Percentiles rank a stretch among this genome's conserved stretches.
These are phyloP conservation scores for Drosophila paramelanica DNA, from an alignment of 2,888 invertebrate genomes.

Conservation along the genomic window DNA sequence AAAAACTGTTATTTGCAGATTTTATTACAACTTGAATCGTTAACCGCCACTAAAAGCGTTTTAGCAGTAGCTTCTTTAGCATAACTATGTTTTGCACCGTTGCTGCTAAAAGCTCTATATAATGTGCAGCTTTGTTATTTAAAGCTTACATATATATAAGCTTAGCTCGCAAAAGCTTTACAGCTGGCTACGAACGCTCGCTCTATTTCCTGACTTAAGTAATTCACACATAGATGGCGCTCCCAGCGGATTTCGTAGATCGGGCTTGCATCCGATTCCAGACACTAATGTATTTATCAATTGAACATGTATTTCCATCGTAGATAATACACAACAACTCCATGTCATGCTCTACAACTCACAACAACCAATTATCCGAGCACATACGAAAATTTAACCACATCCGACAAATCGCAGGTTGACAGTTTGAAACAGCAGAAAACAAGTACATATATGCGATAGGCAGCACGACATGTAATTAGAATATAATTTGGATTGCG, in stretches of 20 bases:
- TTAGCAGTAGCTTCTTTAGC: too few relatives aligned
- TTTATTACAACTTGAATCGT: neutral
- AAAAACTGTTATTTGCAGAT: slow-evolving; percentile 4
- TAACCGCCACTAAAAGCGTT: too few relatives aligned
- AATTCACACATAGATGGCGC: slow-evolving; percentile 29
- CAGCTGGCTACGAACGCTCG: neutral
- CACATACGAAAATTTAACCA: slow-evolving; percentile 1
- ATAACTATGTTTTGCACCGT: too few relatives aligned
- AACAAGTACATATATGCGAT: slow-evolving; percentile 8
- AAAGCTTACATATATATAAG: neutral
- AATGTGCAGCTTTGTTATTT: slow-evolving; percentile 1
- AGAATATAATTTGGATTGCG: neutral
- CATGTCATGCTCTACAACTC: slow-evolving; percentile 12
- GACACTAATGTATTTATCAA: neutral
- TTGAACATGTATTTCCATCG: neutral
- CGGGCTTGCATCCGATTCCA: neutral
- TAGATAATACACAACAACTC: neutral
- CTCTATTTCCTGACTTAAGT: neutral
- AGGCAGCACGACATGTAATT: slow-evolving; percentile 15
- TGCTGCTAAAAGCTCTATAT: neutral
- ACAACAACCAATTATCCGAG: slow-evolving; percentile 4
- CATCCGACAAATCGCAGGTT: neutral
- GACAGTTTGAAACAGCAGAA: neutral
- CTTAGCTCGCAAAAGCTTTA: slow-evolving; percentile 1
- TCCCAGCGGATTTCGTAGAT: neutral